Percentiles rank a stretch among this genome's conserved stretches.
Evolutionary conservation across 2,113 vertebrate species (phyloP).

Genomic region (Pipa parva): DNA sequence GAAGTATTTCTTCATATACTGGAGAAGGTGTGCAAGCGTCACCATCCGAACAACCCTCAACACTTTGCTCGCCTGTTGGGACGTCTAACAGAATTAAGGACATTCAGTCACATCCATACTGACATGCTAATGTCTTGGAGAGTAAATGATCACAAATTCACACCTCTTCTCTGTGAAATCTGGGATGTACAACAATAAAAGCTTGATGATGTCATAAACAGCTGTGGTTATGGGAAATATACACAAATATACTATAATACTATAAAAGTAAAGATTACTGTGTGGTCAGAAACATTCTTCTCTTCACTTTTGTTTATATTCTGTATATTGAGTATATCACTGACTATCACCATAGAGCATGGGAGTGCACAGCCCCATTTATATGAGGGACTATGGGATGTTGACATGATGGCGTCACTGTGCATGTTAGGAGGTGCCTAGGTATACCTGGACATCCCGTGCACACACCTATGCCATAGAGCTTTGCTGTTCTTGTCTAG

Average conservation of each 20-base stretch:
- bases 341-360: too few relatives aligned
- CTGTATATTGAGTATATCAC: too few relatives aligned
- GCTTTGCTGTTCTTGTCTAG: too few relatives aligned
- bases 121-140: constrained; percentile 96
- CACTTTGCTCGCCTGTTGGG: constrained; percentile 94
- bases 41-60: constrained; percentile 83
- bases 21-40: constrained; percentile 81
- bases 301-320: too few relatives aligned
- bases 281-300: too few relatives aligned
- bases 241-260: background rate
- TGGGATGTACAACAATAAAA: constrained; percentile 88
- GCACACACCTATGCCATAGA: too few relatives aligned
- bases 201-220: background rate
- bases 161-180: constrained; percentile 94
- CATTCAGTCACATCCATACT: constrained; percentile 89
- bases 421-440: too few relatives aligned
- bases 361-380: too few relatives aligned
- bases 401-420: too few relatives aligned
- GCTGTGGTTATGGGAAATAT: background rate
- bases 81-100: constrained; percentile 87
- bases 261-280: too few relatives aligned
- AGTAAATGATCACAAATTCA: constrained; percentile 91
- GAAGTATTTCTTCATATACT: constrained; percentile 84
- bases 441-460: too few relatives aligned
- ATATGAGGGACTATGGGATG: too few relatives aligned